These are phyloP conservation scores for Pantelozetes paolii DNA, from an alignment of 2,888 invertebrate species.

Conservation along the genomic window DNA sequence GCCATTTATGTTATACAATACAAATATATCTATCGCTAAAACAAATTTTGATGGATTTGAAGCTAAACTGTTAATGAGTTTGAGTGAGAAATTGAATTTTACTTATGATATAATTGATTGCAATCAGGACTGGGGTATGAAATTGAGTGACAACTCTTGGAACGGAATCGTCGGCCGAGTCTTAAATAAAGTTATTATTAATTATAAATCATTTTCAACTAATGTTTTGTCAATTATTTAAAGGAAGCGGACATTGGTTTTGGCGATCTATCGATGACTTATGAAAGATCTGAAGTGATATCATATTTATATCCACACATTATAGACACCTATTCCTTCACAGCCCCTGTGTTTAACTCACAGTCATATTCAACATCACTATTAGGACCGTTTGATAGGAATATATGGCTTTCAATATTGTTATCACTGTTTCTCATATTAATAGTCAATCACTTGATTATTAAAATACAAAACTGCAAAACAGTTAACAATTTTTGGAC, in stretches of 20 bases:
- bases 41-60: neutral
- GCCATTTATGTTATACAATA: too few relatives aligned
- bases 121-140: neutral
- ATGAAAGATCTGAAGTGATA: slow-evolving; percentile 10
- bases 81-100: neutral
- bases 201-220: too few relatives aligned
- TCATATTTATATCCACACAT: neutral
- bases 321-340: neutral
- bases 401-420: slow-evolving; percentile 26
- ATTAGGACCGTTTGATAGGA: neutral
- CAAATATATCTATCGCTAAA: too few relatives aligned
- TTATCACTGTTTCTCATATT: neutral
- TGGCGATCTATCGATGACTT: slow-evolving; percentile 14
- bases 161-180: neutral
- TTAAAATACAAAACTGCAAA: neutral
- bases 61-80: neutral
- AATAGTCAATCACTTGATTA: neutral
- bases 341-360: neutral
- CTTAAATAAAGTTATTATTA: neutral
- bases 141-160: neutral
- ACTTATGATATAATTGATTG: neutral
- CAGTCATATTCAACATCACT: neutral
- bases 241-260: slow-evolving; percentile 30
- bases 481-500: neutral
- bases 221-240: too few relatives aligned